A percentile compares a stretch with the other conserved stretches of the same genome.
phyloP scores from a whole-genome alignment of 1,140 invertebrate species.

The Tetraneura akinire region DNA sequence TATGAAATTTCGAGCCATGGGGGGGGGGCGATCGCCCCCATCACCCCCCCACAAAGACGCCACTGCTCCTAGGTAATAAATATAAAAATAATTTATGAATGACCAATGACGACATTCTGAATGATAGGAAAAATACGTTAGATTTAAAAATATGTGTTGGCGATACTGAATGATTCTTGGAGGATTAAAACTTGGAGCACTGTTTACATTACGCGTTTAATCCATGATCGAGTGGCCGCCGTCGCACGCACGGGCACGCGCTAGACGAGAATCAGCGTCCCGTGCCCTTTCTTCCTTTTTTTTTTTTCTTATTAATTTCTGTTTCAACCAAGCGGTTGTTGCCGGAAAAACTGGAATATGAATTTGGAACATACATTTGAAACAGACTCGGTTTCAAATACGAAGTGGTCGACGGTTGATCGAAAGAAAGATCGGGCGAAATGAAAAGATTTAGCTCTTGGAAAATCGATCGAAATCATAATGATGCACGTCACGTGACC shows the following conservation, averaged over 20 bases:
- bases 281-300: neutral
- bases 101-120: neutral
- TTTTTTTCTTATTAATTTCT: no score
- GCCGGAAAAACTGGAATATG: neutral
- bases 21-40: no score
- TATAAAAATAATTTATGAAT: no score
- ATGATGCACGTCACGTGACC: slow-evolving; percentile 46
- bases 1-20: no score
- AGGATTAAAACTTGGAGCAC: slow-evolving; percentile 13
- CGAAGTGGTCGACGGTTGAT: neutral
- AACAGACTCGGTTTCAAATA: neutral
- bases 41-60: no score
- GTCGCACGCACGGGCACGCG: neutral
- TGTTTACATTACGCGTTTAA: neutral
- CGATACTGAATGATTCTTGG: neutral
- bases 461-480: slow-evolving; percentile 48
- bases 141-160: neutral
- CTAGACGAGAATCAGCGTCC: neutral
- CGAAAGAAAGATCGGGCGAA: slow-evolving; percentile 8
- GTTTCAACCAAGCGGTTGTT: neutral
- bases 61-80: no score
- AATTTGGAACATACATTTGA: neutral
- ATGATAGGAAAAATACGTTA: slow-evolving; percentile 37
- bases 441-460: slow-evolving; percentile 46
- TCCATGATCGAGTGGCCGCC: neutral